These are phyloP conservation scores for Sebastes elongatus DNA, from an alignment of 2,797 vertebrate species.

Conservation along the genomic window DNA sequence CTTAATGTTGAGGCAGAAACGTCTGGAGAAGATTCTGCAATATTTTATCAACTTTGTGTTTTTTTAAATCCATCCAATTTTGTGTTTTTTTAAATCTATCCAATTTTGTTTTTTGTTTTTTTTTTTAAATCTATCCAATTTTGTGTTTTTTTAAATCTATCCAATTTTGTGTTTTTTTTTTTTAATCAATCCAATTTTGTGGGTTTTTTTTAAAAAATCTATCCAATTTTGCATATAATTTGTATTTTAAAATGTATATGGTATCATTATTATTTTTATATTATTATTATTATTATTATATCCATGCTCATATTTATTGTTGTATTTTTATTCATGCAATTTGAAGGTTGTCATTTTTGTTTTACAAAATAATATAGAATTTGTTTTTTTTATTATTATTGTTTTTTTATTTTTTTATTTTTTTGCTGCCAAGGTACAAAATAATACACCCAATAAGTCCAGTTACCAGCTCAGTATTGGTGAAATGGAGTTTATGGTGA, in stretches of 20 bases:
- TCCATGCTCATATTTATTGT: neutral
- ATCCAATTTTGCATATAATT: neutral
- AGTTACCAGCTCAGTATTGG: neutral
- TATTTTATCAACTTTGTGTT: neutral
- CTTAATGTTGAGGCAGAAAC: neutral
- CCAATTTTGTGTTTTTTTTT: too few relatives aligned
- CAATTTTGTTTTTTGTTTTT: neutral
- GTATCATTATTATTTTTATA: neutral
- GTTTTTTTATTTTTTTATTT: neutral
- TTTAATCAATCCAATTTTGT: too few relatives aligned
- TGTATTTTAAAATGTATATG: neutral
- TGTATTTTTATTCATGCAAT: neutral
- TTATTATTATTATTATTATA: neutral
- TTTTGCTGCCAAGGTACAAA: neutral
- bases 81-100: too few relatives aligned
- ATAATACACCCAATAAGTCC: neutral
- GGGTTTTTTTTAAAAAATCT: too few relatives aligned
- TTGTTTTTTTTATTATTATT: neutral
- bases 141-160: neutral
- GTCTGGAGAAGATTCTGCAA: neutral
- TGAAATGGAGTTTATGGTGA: constrained; percentile 32
- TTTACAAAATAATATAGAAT: neutral
- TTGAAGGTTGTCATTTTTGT: neutral
- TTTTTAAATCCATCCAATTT: too few relatives aligned
- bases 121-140: neutral